Conservation (phyloP, 2,888 invertebrate genomes). For the Camponotus fellah region DNA sequence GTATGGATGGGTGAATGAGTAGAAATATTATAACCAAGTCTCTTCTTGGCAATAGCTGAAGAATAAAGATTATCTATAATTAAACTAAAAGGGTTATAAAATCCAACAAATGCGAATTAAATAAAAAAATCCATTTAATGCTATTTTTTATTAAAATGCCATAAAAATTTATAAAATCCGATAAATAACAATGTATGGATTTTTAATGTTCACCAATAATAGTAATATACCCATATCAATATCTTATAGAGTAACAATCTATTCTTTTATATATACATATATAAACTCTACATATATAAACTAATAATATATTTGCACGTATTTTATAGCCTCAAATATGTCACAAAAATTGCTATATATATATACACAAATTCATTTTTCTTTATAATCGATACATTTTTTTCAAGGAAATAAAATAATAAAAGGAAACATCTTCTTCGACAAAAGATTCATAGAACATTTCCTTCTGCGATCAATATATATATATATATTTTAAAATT, state of each 20-base stretch:
- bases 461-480: not conserved
- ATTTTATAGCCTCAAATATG: conserved; percentile 41
- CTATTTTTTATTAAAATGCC: conserved; percentile 73
- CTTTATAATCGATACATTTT: not conserved
- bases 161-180: conserved; percentile 76
- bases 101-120: not conserved
- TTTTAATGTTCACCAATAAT: conserved; percentile 65
- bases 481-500: not conserved
- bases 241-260: conserved; percentile 11
- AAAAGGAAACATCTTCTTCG: not conserved
- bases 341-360: not conserved
- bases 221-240: conserved; percentile 50
- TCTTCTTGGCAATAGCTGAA: too few relatives aligned
- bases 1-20: too few relatives aligned
- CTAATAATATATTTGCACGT: conserved; percentile 27
- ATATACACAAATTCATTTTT: not conserved
- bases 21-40: too few relatives aligned
- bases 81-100: not conserved
- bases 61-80: not conserved
- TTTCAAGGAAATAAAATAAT: not conserved
- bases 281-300: not conserved
- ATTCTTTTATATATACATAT: not conserved
- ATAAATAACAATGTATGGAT: conserved; percentile 58
- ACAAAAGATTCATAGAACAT: not conserved
- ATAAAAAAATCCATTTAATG: not conserved